A percentile compares a stretch with the other conserved stretches of the same genome.
These are phyloP conservation scores for Phalacrocorax carbo DNA, from an alignment of 2,113 vertebrate species.

Conservation along the genomic window DNA sequence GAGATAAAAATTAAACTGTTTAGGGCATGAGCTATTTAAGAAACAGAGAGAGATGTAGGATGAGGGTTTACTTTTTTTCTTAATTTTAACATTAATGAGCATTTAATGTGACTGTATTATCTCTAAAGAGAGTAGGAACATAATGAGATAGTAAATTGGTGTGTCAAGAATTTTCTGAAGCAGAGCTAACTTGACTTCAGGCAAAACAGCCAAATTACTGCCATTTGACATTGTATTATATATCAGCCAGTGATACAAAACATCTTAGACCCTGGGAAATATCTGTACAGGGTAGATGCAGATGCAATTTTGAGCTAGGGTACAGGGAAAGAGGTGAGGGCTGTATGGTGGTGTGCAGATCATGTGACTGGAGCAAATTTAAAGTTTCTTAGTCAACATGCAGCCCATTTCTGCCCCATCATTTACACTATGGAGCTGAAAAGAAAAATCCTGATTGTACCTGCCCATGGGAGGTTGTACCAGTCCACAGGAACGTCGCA, in stretches of 20 bases:
- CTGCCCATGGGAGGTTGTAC: neutral
- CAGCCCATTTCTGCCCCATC: neutral
- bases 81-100: constrained; percentile 23
- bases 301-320: neutral
- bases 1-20: constrained; percentile 7
- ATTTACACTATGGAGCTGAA: neutral
- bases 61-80: neutral
- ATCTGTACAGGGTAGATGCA: neutral
- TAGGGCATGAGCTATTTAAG: constrained; percentile 20
- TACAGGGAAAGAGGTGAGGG: neutral
- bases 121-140: constrained; percentile 13
- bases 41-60: constrained; percentile 13
- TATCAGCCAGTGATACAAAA: neutral
- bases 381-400: neutral
- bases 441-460: neutral
- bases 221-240: neutral
- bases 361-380: neutral
- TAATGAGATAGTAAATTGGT: constrained; percentile 46
- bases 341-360: neutral
- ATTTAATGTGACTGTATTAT: constrained; percentile 31
- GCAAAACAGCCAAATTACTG: constrained; percentile 22
- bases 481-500: neutral
- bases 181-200: neutral
- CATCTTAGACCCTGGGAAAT: neutral
- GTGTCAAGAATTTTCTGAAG: constrained; percentile 42